phyloP scores from a whole-genome alignment of 1,140 invertebrate species.

The Drosophila pectinifera region DNA sequence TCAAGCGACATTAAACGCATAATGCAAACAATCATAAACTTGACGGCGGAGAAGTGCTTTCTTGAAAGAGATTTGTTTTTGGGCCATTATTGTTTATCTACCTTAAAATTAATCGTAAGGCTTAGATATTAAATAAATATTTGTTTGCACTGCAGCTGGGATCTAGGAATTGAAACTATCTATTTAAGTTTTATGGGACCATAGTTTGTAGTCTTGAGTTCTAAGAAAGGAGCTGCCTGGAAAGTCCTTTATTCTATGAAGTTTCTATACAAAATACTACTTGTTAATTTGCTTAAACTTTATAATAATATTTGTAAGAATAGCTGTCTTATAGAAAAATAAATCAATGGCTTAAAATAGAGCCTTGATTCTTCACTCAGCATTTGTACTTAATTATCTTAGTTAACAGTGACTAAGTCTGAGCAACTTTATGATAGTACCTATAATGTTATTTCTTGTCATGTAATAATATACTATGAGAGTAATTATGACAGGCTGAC shows the following conservation, averaged over 20 bases:
- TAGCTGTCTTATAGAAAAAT: neutral
- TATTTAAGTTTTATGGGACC: neutral
- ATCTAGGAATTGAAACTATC: neutral
- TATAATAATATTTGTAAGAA: neutral
- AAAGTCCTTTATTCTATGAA: neutral
- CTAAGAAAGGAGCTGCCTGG: neutral
- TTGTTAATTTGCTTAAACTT: neutral
- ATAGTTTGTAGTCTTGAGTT: neutral
- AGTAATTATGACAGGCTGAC: too few species aligned
- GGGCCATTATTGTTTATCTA: constrained; percentile 11
- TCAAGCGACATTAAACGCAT: constrained; percentile 74
- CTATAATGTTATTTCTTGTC: too few species aligned
- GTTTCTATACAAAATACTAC: too few species aligned
- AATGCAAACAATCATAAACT: constrained; percentile 72
- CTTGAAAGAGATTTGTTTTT: constrained; percentile 6
- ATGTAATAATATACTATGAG: too few species aligned
- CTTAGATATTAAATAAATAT: constrained; percentile 58
- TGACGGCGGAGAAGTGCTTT: constrained; percentile 14
- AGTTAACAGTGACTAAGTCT: too few species aligned
- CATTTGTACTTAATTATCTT: too few species aligned
- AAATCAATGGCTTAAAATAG: too few species aligned
- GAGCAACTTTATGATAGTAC: neutral
- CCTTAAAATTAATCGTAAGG: constrained; percentile 19
- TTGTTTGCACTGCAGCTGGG: constrained; percentile 52
- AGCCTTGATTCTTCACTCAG: too few species aligned